A percentile compares a stretch with the other conserved stretches of the same genome.
Evolutionary conservation across 1,140 invertebrate species (phyloP).

Genomic region (Bombus breviceps): DNA sequence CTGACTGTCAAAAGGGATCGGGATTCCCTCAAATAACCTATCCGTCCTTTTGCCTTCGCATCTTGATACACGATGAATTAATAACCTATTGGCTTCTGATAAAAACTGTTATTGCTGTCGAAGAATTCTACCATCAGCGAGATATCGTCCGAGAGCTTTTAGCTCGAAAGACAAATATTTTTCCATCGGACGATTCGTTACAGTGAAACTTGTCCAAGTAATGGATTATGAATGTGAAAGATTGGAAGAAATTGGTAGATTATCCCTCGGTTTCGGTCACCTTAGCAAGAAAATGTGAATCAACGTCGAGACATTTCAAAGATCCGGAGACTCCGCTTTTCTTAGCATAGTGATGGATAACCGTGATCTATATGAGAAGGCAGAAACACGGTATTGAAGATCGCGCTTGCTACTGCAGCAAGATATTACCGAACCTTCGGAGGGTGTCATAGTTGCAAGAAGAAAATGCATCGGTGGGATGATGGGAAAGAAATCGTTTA

Average conservation of each 20-base stretch:
- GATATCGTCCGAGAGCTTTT: not conserved
- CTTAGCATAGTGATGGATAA: slow-evolving; percentile 8
- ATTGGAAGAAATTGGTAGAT: not conserved
- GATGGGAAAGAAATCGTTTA: not conserved
- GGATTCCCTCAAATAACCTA: slow-evolving; percentile 4
- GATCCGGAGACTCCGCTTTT: not conserved
- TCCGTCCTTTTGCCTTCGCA: not conserved
- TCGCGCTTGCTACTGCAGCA: not conserved
- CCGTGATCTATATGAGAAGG: not conserved
- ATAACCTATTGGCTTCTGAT: slow-evolving; percentile 7
- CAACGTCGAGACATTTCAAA: not conserved
- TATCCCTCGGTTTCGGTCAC: not conserved
- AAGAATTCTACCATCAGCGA: not conserved
- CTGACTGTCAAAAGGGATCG: slow-evolving; percentile 37
- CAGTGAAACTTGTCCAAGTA: not conserved
- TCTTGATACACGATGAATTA: slow-evolving; percentile 20
- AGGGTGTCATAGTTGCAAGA: not conserved
- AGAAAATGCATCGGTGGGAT: not conserved
- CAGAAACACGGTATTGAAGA: not conserved
- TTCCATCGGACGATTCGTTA: not conserved
- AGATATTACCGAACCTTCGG: not conserved
- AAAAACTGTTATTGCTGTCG: not conserved
- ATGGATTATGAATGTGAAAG: not conserved
- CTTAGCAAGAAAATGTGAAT: not conserved
- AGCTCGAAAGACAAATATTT: not conserved